These are phyloP conservation scores for Oceanodroma leucorhoa DNA, from an alignment of 2,797 vertebrate genomes.

Conservation along the genomic window DNA sequence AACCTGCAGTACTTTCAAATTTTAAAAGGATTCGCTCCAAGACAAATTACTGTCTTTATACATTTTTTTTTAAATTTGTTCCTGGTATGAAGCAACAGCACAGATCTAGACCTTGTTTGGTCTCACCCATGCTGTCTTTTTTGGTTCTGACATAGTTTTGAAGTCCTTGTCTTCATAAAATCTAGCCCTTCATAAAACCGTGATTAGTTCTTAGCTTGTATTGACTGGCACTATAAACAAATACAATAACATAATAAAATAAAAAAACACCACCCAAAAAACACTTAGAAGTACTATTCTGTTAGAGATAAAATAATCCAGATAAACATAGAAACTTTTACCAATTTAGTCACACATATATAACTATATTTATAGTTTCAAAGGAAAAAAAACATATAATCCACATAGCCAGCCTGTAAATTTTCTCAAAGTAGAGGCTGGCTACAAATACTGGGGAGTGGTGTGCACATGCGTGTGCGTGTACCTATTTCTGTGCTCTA, in stretches of 20 bases:
- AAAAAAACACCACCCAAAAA: not conserved
- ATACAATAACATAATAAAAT: not conserved
- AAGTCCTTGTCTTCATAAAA: not conserved
- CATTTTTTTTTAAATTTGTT: fast-evolving
- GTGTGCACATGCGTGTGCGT: not conserved
- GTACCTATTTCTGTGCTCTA: not conserved
- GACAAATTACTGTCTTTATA: not conserved
- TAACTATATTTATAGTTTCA: not conserved
- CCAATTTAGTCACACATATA: not conserved
- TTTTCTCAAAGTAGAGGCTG: not conserved
- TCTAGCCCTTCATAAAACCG: not conserved
- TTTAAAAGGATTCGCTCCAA: not conserved
- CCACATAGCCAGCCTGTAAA: not conserved
- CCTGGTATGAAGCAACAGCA: not conserved
- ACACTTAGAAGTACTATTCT: not conserved
- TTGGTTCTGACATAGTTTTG: not conserved
- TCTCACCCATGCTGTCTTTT: not conserved
- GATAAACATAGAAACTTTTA: not conserved
- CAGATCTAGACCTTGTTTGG: not conserved
- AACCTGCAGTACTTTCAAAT: not conserved
- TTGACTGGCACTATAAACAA: not conserved
- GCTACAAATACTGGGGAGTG: not conserved
- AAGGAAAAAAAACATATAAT: not conserved
- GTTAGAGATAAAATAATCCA: not conserved
- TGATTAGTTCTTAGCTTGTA: not conserved